phyloP scores from a whole-genome alignment of 2,113 vertebrate genomes.

The Jaculus jaculus region DNA sequence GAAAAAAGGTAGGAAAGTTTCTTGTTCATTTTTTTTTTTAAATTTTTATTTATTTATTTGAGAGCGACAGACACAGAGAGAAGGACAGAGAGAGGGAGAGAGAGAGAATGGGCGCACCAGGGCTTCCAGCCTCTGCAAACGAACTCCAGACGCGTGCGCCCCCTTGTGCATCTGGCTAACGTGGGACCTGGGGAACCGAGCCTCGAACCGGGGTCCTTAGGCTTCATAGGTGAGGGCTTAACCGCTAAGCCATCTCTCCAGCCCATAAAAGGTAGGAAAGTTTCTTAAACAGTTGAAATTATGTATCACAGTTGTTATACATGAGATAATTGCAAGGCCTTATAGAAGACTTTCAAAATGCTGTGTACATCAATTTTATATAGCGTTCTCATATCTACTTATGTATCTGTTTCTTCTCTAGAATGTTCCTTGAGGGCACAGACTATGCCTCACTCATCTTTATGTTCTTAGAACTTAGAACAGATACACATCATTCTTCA shows the following conservation, averaged over 20 bases:
- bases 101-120: no score
- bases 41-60: no score
- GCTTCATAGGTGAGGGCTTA: no score
- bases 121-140: no score
- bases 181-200: no score
- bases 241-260: no score
- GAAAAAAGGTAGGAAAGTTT: neutral
- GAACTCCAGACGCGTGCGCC: no score
- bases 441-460: neutral
- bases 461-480: neutral
- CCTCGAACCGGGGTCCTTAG: no score
- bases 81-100: no score
- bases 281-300: neutral
- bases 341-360: conserved; percentile 33
- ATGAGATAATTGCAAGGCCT: neutral
- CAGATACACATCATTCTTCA: neutral
- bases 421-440: neutral
- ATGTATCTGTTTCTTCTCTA: neutral
- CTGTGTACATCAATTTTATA: neutral
- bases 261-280: neutral
- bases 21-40: no score
- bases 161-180: no score
- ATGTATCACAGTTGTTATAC: neutral
- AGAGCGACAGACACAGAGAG: no score
- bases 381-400: neutral